Base-by-base conservation (phyloP, 2,888 invertebrate species). In the Chaitophorus viminalis region DNA sequence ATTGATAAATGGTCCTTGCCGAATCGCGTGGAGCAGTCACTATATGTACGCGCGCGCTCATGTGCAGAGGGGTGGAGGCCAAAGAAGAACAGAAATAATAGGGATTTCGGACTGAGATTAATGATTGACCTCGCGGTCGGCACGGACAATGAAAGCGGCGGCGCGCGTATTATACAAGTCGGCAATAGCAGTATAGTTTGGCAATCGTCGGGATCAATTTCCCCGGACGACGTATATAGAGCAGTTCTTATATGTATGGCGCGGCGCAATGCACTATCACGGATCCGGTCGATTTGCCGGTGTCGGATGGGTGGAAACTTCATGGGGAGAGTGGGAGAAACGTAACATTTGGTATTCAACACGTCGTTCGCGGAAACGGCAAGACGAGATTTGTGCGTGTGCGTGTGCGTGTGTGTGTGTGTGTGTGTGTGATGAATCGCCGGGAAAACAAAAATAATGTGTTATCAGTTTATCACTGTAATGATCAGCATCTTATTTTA, bases 51-150 rank as follows among this genome's bases (percentile, higher is more conserved):
- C 6, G 25, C 21, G 65, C 2, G 25, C 14, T 54, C 17, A 18
- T 54, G 6, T 60, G 4, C 18, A 29, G 77, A 75, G 65, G 31
- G 39, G n/a, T 14, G 14, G 46, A 2, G 46, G 17, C 54, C 83
- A 52, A 54, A 72, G 79, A 79, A 72, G 86, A 86, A 79, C 74
- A 29, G 74, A 79, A 86, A 86, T 86, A 86, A 86, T 79, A 60
- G 86, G 79, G 79, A 54, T 79, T 86, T 46, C 54, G 78, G 86
- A 86, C 78, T 78, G 72, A 86, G 86, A 86, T 86, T 86, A 86
- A 86, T 86, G 86, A 72, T 79, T 79, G 78, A 79, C 78, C 86
- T 60, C 54, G 70, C 65, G 83, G 65, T 54, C 29, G 33, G 21
- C 78, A 36, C 78, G 86, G 86, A 86, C 72, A 79, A 79, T 79